These are phyloP conservation scores for Phylloscopus collybita DNA, from an alignment of 2,797 vertebrate genomes.

Conservation along the genomic window DNA sequence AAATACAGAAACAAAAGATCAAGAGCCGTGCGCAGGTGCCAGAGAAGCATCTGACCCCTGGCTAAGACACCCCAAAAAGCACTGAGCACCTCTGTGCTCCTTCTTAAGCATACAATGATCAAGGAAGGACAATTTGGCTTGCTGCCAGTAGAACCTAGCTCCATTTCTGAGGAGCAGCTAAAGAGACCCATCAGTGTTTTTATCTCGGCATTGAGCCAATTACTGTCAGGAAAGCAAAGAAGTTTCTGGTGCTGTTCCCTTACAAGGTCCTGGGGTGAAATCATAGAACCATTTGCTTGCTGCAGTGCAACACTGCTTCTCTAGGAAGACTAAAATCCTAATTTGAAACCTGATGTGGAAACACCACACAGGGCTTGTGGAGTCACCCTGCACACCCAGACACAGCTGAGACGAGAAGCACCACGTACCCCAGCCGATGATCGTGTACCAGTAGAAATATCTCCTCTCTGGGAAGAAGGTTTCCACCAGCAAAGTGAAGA, in stretches of 20 bases:
- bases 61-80: not conserved
- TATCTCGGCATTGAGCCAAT: not conserved
- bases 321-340: not conserved
- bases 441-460: slow-evolving; percentile 98
- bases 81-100: not conserved
- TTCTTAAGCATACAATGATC: not conserved
- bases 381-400: not conserved
- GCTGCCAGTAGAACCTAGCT: not conserved
- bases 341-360: not conserved
- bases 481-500: slow-evolving; percentile 95
- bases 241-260: not conserved
- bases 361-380: accelerated
- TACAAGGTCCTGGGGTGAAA: not conserved
- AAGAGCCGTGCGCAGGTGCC: not conserved
- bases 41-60: not conserved
- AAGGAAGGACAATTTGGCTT: not conserved
- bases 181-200: not conserved
- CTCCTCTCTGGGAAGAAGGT: slow-evolving; percentile 97
- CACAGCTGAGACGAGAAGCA: not conserved
- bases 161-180: not conserved
- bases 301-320: not conserved
- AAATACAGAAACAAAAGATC: not conserved
- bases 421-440: slow-evolving; percentile 94
- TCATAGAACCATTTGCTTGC: not conserved
- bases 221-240: not conserved